Conservation (phyloP, 2,888 invertebrate species). For the Rhagonycha lutea region DNA sequence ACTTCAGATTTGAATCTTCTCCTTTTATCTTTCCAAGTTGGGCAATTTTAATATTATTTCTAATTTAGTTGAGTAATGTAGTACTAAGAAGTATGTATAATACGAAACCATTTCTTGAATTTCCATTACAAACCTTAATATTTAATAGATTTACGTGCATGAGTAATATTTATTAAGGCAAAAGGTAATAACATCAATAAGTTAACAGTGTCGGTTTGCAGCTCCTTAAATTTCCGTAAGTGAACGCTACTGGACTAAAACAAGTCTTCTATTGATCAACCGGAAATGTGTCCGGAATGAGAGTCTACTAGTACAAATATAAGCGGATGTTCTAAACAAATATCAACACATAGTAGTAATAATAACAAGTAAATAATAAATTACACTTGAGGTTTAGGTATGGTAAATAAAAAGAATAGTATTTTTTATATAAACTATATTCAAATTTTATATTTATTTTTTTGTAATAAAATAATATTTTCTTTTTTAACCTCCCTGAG, state of each 20-base stretch:
- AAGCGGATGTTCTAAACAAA: neutral
- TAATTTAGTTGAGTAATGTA: neutral
- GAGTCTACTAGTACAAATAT: slow-evolving; percentile 8
- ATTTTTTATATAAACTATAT: neutral
- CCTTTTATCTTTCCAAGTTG: neutral
- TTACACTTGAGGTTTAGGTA: neutral
- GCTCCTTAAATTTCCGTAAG: slow-evolving; percentile 10
- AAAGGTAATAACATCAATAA: neutral
- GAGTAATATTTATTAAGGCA: neutral
- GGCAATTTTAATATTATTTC: neutral
- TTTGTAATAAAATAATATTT: neutral
- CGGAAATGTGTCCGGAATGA: slow-evolving; percentile 20
- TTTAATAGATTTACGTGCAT: neutral
- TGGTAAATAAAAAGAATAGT: neutral
- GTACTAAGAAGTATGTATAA: neutral
- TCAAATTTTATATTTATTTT: neutral
- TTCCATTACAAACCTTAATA: neutral
- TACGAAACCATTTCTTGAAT: neutral
- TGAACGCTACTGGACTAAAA: slow-evolving; percentile 26
- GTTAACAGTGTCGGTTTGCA: neutral
- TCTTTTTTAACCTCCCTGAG: neutral
- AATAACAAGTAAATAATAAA: neutral
- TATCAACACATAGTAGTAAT: neutral
- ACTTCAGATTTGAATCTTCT: neutral
- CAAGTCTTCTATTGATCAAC: slow-evolving; percentile 26